These are phyloP conservation scores for Pecten maximus DNA, from an alignment of 2,888 invertebrate species.

Conservation along the genomic window DNA sequence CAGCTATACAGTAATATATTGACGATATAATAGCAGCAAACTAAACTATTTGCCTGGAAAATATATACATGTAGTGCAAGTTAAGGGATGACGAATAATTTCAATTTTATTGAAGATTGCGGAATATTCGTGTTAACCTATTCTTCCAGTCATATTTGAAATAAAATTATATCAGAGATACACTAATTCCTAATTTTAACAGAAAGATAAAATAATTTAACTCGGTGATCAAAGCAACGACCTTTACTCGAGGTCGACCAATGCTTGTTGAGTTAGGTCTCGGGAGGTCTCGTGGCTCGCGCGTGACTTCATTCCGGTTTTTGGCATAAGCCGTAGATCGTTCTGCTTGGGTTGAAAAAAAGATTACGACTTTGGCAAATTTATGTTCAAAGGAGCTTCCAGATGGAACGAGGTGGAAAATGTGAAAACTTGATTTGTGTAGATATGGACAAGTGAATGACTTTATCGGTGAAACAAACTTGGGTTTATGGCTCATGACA, in stretches of 20 bases:
- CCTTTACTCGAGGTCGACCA: slow-evolving; percentile 14
- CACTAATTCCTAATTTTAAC: slow-evolving; percentile 8
- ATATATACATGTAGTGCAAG: no score
- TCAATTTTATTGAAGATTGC: no score
- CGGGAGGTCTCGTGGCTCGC: slow-evolving; percentile 35
- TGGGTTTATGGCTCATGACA: neutral
- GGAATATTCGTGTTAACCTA: no score
- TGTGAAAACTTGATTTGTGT: slow-evolving; percentile 26
- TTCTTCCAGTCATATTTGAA: neutral
- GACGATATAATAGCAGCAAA: no score
- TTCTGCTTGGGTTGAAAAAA: slow-evolving; percentile 29
- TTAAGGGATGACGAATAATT: no score
- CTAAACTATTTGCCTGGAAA: no score
- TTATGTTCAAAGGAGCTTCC: slow-evolving; percentile 33
- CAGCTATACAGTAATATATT: no score
- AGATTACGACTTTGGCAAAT: slow-evolving; percentile 32
- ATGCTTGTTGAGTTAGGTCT: slow-evolving; percentile 18
- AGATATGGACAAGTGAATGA: slow-evolving; percentile 14
- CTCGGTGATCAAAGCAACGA: neutral
- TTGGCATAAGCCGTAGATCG: slow-evolving; percentile 35
- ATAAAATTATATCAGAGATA: neutral
- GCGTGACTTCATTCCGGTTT: slow-evolving; percentile 33
- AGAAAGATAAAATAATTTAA: slow-evolving; percentile 8
- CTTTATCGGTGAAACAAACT: slow-evolving; percentile 13
- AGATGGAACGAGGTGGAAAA: slow-evolving; percentile 29